Evolutionary conservation across 2,888 invertebrate species (phyloP).

Genomic region (Apocheima hispidaria): DNA sequence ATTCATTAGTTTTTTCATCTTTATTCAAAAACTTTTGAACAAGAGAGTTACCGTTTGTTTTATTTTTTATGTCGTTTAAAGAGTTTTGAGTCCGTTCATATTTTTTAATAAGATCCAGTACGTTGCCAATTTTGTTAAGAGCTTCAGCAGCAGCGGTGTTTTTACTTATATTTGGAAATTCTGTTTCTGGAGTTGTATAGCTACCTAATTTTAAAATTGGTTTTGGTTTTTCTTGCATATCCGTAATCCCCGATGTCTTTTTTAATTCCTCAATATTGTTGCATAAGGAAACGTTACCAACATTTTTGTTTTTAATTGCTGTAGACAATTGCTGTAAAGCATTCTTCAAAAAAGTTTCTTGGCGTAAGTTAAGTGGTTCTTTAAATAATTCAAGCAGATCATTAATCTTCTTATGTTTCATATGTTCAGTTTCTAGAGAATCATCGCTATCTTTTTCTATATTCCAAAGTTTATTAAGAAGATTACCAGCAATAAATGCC

Average conservation of each 20-base stretch:
- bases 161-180: background rate
- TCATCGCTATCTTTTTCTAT: constrained; percentile 71
- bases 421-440: constrained; percentile 64
- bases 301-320: constrained; percentile 62
- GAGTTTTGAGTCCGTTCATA: constrained; percentile 65
- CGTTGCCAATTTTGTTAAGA: constrained; percentile 64
- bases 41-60: constrained; percentile 12
- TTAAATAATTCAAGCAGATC: constrained; percentile 75
- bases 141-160: constrained; percentile 52
- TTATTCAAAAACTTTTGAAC: constrained; percentile 12
- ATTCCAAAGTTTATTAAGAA: constrained; percentile 78
- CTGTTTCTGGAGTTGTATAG: constrained; percentile 6
- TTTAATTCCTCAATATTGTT: constrained; percentile 58
- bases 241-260: constrained; percentile 30
- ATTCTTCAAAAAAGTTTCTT: constrained; percentile 72
- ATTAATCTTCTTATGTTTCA: constrained; percentile 74
- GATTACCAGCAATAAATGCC: constrained; percentile 78
- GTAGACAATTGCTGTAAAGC: constrained; percentile 70
- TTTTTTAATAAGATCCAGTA: constrained; percentile 66
- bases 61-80: constrained; percentile 53
- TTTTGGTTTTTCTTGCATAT: background rate
- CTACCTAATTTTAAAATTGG: background rate
- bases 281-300: constrained; percentile 68
- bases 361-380: constrained; percentile 73
- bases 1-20: background rate